Percentiles rank a stretch among this genome's conserved stretches.
These are phyloP conservation scores for Nasonovia ribisnigri DNA, from an alignment of 2,888 invertebrate species.

Conservation along the genomic window DNA sequence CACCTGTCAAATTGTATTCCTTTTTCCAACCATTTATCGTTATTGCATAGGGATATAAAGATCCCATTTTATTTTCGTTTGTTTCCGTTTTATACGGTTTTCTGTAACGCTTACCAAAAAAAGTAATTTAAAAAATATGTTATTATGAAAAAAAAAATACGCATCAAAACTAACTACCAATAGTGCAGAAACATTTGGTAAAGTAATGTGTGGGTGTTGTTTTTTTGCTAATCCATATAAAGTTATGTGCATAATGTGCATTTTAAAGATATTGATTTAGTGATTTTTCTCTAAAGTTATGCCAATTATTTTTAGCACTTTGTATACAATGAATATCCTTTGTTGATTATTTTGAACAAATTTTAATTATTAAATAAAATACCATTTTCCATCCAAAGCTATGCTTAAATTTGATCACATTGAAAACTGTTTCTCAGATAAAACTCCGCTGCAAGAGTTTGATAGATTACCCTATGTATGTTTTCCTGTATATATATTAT, in stretches of 20 bases:
- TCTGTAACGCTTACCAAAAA: not conserved
- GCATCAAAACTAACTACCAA: not conserved
- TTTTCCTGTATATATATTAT: not conserved
- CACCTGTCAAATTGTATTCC: slow-evolving; percentile 20
- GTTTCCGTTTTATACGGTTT: not conserved
- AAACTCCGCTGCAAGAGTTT: not conserved
- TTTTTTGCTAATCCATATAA: not conserved
- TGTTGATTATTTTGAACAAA: not conserved
- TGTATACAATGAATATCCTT: not conserved
- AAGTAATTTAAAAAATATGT: not conserved
- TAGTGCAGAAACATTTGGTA: not conserved
- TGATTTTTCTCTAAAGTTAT: not conserved
- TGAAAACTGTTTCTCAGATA: not conserved
- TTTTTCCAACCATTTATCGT: not conserved
- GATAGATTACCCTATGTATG: not conserved
- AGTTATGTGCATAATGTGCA: not conserved
- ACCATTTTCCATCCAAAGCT: not conserved
- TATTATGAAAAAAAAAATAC: not conserved
- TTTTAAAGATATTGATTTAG: not conserved
- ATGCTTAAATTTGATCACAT: not conserved
- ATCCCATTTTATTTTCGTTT: not conserved
- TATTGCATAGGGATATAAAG: not conserved
- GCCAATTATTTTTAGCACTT: not conserved
- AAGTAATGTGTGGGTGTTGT: not conserved
- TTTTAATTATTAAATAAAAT: slow-evolving; percentile 6